These are phyloP conservation scores for Elanus axillaris DNA, from an alignment of 2,113 vertebrate genomes.

Conservation along the genomic window DNA sequence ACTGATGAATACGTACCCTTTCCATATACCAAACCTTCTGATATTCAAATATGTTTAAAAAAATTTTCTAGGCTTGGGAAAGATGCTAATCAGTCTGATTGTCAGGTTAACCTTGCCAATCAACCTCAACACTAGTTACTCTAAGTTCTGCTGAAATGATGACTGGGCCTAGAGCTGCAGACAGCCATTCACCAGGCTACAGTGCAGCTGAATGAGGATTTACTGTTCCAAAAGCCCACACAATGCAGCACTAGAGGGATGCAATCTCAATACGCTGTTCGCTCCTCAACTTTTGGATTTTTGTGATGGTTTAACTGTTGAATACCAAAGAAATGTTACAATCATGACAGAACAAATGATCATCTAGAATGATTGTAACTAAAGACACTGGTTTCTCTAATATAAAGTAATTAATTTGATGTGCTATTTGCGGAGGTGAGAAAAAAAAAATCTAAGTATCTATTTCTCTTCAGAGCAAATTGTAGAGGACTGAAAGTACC, in stretches of 20 bases:
- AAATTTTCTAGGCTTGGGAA: not conserved
- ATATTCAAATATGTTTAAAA: not conserved
- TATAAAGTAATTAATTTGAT: not conserved
- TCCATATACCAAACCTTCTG: not conserved
- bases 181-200: not conserved
- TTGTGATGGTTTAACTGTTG: not conserved
- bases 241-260: not conserved
- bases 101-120: not conserved
- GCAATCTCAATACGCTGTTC: not conserved
- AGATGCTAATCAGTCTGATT: not conserved
- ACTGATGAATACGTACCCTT: not conserved
- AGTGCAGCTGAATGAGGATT: not conserved
- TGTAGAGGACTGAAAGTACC: not conserved
- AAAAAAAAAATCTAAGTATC: not conserved
- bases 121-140: not conserved
- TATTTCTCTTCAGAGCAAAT: conserved; percentile 16
- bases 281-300: not conserved
- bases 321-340: not conserved
- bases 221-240: not conserved
- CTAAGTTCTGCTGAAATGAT: not conserved
- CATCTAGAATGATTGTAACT: not conserved
- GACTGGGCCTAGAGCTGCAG: not conserved
- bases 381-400: not conserved
- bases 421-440: conserved; percentile 24
- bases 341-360: not conserved